Evolutionary conservation across 2,888 invertebrate species (phyloP).

Genomic region (Pseudoips prasinana): DNA sequence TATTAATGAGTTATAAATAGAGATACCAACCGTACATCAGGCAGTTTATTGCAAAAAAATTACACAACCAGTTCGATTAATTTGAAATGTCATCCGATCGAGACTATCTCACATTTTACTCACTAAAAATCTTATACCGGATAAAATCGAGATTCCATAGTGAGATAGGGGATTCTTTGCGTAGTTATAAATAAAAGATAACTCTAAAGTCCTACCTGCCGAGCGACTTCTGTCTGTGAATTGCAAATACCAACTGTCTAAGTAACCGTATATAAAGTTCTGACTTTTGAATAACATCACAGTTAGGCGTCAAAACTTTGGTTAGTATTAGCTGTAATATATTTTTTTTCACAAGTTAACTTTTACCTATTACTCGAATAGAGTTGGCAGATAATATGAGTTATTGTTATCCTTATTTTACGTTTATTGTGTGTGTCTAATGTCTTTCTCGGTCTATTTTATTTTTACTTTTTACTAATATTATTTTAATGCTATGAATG

Average conservation of each 20-base stretch:
- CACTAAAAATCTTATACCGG: slow-evolving; percentile 2
- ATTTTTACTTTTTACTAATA: too few species aligned
- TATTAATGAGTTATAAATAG: too few species aligned
- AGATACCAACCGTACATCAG: too few species aligned
- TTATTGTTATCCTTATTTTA: too few species aligned
- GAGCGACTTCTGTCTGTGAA: slow-evolving; percentile 70
- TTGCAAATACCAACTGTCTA: slow-evolving; percentile 70
- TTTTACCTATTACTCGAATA: too few species aligned
- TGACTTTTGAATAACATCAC: slow-evolving; percentile 48
- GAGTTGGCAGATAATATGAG: too few species aligned
- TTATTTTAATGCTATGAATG: too few species aligned
- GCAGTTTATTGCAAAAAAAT: too few species aligned
- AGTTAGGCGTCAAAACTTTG: slow-evolving; percentile 41
- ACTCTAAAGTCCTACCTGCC: slow-evolving; percentile 68
- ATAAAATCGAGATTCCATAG: slow-evolving; percentile 35
- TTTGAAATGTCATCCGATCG: neutral
- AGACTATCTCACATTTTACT: slow-evolving; percentile 4
- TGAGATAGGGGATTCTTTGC: slow-evolving; percentile 52
- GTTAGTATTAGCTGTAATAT: slow-evolving; percentile 13
- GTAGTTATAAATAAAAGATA: slow-evolving; percentile 80
- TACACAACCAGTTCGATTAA: too few species aligned
- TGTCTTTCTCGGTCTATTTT: too few species aligned
- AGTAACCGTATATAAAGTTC: slow-evolving; percentile 40
- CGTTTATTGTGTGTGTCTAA: too few species aligned
- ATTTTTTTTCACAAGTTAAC: slow-evolving; percentile 19